Percentiles rank a stretch among this genome's conserved stretches.
These are phyloP conservation scores for Dendrolimus punctatus DNA, from an alignment of 1,140 invertebrate species.

Conservation along the genomic window DNA sequence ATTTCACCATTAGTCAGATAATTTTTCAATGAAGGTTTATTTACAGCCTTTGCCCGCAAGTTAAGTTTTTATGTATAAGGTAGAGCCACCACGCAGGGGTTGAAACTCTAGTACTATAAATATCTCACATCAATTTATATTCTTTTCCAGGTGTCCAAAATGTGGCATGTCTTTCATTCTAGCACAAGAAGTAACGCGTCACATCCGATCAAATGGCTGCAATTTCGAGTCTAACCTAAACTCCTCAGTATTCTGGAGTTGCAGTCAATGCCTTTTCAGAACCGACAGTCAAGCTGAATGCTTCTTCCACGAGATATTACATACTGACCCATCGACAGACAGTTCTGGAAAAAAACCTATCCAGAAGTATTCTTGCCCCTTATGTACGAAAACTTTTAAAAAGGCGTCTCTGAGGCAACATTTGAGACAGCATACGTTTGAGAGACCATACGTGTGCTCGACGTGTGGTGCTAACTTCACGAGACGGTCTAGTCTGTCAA, in stretches of 20 bases:
- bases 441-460: slow-evolving; percentile 81
- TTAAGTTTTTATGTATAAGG: too few species aligned
- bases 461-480: slow-evolving; percentile 78
- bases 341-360: slow-evolving; percentile 39
- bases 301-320: slow-evolving; percentile 77
- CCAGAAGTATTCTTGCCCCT: slow-evolving; percentile 75
- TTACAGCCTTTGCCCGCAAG: too few species aligned
- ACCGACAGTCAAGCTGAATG: slow-evolving; percentile 73
- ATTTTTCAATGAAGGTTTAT: too few species aligned
- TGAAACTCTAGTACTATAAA: too few species aligned
- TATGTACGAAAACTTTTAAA: slow-evolving; percentile 79
- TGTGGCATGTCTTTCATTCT: slow-evolving; percentile 80
- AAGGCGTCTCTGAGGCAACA: slow-evolving; percentile 81
- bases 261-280: slow-evolving; percentile 58
- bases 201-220: slow-evolving; percentile 75
- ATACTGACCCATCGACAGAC: slow-evolving; percentile 53
- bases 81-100: too few species aligned
- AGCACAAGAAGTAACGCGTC: slow-evolving; percentile 80
- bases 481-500: slow-evolving; percentile 73
- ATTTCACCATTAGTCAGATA: too few species aligned
- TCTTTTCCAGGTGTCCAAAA: slow-evolving; percentile 73
- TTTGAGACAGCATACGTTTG: slow-evolving; percentile 81
- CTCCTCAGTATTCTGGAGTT: slow-evolving; percentile 57
- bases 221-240: slow-evolving; percentile 40
- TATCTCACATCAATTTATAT: too few species aligned